Evolutionary conservation across 2,113 vertebrate genomes (phyloP).

Genomic region (Ivindomyrus marchei): DNA sequence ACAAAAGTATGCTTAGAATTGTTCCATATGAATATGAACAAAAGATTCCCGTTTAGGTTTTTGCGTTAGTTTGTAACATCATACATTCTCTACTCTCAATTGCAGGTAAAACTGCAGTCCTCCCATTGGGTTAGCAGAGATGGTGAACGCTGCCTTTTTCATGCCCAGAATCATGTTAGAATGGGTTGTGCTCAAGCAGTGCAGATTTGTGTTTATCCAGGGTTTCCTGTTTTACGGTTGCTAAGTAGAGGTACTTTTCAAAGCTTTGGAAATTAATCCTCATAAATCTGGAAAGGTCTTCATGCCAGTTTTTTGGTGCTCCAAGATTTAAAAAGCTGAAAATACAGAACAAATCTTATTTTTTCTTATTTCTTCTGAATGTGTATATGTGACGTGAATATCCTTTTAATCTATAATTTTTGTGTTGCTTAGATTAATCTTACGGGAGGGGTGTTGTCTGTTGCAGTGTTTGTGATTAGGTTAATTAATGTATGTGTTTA

Average conservation of each 20-base stretch:
- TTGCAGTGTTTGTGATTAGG: background rate
- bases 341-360: slow-evolving; percentile 34
- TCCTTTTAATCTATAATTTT: slow-evolving; percentile 48
- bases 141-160: background rate
- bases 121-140: background rate
- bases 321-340: background rate
- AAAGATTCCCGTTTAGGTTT: background rate
- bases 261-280: background rate
- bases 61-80: background rate
- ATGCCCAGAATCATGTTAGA: background rate
- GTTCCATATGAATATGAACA: background rate
- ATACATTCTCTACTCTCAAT: background rate
- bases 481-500: background rate
- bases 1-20: background rate
- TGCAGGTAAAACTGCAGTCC: background rate
- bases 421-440: slow-evolving; percentile 38
- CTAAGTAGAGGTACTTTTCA: background rate
- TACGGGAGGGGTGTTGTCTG: background rate
- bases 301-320: background rate
- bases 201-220: background rate
- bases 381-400: slow-evolving; percentile 45
- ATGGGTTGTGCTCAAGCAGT: background rate
- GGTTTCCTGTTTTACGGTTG: background rate
- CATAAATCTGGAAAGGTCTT: slow-evolving; percentile 1
- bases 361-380: slow-evolving; percentile 43